Evolutionary conservation across 2,797 vertebrate genomes (phyloP).

Genomic region (Glossophaga mutica): DNA sequence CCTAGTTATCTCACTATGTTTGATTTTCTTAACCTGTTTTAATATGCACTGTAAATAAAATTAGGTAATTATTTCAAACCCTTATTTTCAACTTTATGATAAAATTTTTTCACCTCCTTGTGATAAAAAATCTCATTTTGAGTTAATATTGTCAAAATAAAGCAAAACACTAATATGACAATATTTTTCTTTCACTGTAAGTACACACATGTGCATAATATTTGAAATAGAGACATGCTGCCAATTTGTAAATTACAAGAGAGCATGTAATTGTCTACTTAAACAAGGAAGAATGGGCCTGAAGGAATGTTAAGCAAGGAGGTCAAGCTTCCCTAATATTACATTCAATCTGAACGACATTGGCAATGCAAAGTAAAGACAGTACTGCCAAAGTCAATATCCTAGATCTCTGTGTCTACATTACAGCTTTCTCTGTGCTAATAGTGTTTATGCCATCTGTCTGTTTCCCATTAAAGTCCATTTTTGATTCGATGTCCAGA

Average conservation of each 20-base stretch:
- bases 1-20: neutral
- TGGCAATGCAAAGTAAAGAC: constrained; percentile 39
- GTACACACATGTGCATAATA: neutral
- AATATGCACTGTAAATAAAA: neutral
- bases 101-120: neutral
- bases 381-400: constrained; percentile 61
- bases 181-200: neutral
- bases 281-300: neutral
- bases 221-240: neutral
- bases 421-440: constrained; percentile 63
- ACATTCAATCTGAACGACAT: constrained; percentile 4
- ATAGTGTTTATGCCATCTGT: constrained; percentile 70
- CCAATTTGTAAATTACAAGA: constrained; percentile 15
- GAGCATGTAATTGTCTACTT: neutral
- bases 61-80: neutral
- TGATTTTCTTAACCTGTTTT: neutral
- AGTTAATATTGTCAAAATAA: constrained; percentile 9
- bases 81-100: neutral
- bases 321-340: neutral
- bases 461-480: constrained; percentile 68
- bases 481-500: constrained; percentile 64
- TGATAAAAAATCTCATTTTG: neutral
- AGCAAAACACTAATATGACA: neutral
- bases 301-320: neutral
- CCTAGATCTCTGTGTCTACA: constrained; percentile 31